These are phyloP conservation scores for Phocoena phocoena DNA, from an alignment of 2,113 vertebrate genomes.

Conservation along the genomic window DNA sequence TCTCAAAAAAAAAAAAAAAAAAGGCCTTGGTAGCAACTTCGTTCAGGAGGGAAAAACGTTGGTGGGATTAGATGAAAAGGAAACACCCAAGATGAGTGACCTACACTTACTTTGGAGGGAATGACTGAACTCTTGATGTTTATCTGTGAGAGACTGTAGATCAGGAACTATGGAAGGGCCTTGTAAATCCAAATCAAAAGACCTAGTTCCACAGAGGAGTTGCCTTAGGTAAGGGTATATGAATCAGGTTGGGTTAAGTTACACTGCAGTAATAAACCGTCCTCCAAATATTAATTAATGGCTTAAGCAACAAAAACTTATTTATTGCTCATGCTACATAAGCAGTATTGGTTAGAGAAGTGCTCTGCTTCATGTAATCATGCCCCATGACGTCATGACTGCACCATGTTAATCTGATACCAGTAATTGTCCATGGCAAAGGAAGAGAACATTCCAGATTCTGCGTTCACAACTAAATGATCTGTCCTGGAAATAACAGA, in stretches of 20 bases:
- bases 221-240: background rate
- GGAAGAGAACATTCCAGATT: background rate
- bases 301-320: background rate
- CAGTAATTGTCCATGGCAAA: background rate
- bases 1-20: background rate
- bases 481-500: background rate
- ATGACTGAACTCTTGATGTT: background rate
- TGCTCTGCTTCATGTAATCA: background rate
- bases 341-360: background rate
- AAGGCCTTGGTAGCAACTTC: background rate
- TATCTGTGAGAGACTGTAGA: background rate
- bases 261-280: background rate
- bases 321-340: background rate
- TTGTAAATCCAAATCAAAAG: background rate
- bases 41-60: background rate
- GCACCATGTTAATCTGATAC: background rate
- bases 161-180: background rate
- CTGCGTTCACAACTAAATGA: background rate
- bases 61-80: background rate
- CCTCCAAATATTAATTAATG: background rate
- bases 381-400: fast-evolving
- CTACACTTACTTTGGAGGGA: background rate
- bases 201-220: background rate
- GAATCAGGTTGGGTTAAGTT: background rate
- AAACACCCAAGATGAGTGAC: background rate